These are phyloP conservation scores for Helicorthomorpha holstii DNA, from an alignment of 1,140 invertebrate species.

Conservation along the genomic window DNA sequence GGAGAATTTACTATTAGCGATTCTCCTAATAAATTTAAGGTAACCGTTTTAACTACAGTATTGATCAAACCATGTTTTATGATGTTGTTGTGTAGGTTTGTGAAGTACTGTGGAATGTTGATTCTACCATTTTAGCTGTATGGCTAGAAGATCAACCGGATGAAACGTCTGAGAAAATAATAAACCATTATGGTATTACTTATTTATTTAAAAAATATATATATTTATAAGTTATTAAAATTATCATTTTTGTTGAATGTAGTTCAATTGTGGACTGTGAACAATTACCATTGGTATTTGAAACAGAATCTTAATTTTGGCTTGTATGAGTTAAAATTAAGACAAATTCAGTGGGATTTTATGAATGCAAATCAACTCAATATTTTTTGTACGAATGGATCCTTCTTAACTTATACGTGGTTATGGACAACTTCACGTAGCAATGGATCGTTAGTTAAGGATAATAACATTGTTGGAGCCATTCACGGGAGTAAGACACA, in stretches of 20 bases:
- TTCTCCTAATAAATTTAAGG: constrained; percentile 39
- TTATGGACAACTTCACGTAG: constrained; percentile 39
- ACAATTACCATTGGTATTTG: constrained; percentile 82
- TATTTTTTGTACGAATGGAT: constrained; percentile 33
- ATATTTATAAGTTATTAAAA: not conserved
- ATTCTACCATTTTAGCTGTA: constrained; percentile 55
- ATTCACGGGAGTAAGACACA: constrained; percentile 56
- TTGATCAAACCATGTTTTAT: not conserved
- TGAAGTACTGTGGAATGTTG: constrained; percentile 53
- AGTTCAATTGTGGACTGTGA: constrained; percentile 59
- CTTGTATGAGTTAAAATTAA: constrained; percentile 27
- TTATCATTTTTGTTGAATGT: constrained; percentile 3
- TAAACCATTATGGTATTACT: constrained; percentile 13
- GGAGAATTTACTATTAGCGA: constrained; percentile 49
- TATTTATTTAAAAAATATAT: not conserved
- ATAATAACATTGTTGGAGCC: constrained; percentile 44
- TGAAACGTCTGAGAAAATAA: not conserved
- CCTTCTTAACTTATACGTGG: constrained; percentile 40
- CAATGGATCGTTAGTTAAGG: constrained; percentile 30
- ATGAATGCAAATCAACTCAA: constrained; percentile 38
- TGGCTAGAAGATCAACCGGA: constrained; percentile 29
- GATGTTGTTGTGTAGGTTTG: constrained; percentile 27
- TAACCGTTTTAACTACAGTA: constrained; percentile 25
- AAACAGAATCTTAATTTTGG: constrained; percentile 50
- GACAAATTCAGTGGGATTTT: constrained; percentile 39